phyloP scores from a whole-genome alignment of 2,888 invertebrate genomes.

The Adelognathus sp. region DNA sequence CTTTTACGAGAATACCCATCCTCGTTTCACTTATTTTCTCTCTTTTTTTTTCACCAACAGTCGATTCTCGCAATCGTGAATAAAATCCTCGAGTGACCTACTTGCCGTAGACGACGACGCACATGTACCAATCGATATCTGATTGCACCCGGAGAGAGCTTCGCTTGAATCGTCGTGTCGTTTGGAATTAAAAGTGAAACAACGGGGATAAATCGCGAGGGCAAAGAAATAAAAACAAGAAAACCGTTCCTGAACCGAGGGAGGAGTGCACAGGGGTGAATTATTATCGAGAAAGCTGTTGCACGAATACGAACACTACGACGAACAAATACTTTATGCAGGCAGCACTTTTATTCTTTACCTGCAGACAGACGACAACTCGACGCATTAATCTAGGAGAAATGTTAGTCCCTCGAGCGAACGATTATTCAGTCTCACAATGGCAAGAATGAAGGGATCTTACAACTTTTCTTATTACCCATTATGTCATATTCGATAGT shows the following conservation, averaged over 20 bases:
- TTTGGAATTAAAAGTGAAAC: constrained; percentile 9
- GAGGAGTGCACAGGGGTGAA: background rate
- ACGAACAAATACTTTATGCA: background rate
- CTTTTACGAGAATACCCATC: background rate
- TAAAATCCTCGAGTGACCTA: constrained; percentile 21
- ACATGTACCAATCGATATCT: constrained; percentile 31
- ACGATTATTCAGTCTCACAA: no score
- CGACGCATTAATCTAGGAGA: background rate
- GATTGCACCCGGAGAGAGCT: constrained; percentile 21
- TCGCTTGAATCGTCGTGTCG: constrained; percentile 11
- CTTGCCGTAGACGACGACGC: constrained; percentile 7
- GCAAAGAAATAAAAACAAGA: background rate
- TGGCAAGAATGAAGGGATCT: no score
- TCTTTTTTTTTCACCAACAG: background rate
- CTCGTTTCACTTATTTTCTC: background rate
- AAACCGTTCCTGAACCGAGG: background rate
- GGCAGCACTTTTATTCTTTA: background rate
- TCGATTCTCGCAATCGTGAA: constrained; percentile 15
- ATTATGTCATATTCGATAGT: no score
- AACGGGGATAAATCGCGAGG: background rate
- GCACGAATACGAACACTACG: background rate
- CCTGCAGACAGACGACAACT: background rate
- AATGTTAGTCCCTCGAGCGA: background rate
- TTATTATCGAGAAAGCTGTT: background rate
- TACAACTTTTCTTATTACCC: no score